Percentiles rank a stretch among this genome's conserved stretches.
Evolutionary conservation across 2,797 vertebrate species (phyloP).

Genomic region (Siniperca obscura): DNA sequence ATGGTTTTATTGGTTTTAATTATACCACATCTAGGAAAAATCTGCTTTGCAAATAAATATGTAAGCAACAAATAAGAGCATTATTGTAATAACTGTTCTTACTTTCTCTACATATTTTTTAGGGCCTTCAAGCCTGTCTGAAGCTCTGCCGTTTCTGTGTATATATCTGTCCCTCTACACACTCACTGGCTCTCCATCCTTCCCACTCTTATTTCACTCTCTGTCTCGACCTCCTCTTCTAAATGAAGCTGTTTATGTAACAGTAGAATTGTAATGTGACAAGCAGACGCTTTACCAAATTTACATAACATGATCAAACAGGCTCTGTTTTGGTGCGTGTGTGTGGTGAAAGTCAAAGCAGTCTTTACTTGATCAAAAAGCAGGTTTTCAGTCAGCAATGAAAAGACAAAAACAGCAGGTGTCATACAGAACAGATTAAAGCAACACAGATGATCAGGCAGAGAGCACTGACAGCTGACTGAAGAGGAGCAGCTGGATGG

Average conservation of each 20-base stretch:
- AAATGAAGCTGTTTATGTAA: constrained; percentile 61
- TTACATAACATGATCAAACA: constrained; percentile 58
- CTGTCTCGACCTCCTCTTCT: constrained; percentile 47
- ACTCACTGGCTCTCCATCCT: constrained; percentile 22
- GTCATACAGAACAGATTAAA: not conserved
- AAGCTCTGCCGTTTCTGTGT: not conserved
- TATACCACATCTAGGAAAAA: not conserved
- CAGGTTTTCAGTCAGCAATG: constrained; percentile 3
- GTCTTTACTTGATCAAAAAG: constrained; percentile 5
- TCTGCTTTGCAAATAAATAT: not conserved
- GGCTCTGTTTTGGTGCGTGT: not conserved
- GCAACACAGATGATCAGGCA: not conserved
- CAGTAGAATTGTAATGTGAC: constrained; percentile 45
- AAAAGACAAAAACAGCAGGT: constrained; percentile 22
- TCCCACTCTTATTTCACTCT: constrained; percentile 38
- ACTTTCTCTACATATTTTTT: not conserved
- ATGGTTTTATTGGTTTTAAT: not conserved
- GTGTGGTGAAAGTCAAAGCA: constrained; percentile 9
- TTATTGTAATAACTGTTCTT: not conserved
- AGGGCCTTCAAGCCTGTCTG: not conserved
- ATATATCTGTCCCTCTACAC: not conserved
- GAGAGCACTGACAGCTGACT: not conserved
- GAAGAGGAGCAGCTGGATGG: not conserved
- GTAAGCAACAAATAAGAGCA: not conserved
- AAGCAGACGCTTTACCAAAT: constrained; percentile 42